phyloP scores from a whole-genome alignment of 2,113 vertebrate species.

The Pampusana beccarii region DNA sequence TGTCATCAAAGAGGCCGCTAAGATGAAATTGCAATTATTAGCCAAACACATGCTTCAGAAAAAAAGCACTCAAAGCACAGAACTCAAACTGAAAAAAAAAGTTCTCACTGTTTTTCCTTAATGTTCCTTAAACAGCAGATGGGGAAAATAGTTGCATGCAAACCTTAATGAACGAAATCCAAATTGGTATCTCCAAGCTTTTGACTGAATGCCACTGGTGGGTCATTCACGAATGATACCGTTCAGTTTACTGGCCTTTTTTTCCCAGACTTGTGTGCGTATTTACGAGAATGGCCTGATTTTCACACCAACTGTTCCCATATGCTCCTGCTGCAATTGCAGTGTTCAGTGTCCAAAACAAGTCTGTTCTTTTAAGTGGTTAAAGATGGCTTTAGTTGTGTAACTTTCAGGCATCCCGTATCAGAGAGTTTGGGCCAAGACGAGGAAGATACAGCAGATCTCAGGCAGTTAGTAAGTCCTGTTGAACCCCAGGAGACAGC shows the following conservation, averaged over 20 bases:
- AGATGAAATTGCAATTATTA: neutral
- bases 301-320: constrained; percentile 20
- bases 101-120: neutral
- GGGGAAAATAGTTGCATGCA: neutral
- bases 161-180: constrained; percentile 4
- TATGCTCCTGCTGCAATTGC: neutral
- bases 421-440: constrained; percentile 18
- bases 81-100: neutral
- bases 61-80: neutral
- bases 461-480: neutral
- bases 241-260: neutral
- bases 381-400: constrained; percentile 46
- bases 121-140: neutral
- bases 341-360: constrained; percentile 17
- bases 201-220: neutral
- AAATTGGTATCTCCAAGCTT: neutral
- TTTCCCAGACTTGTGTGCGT: neutral
- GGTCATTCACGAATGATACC: neutral
- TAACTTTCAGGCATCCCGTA: constrained; percentile 20
- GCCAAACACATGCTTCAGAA: constrained; percentile 6
- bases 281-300: constrained; percentile 2
- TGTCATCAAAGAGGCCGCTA: neutral
- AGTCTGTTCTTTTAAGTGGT: neutral
- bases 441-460: constrained; percentile 48
- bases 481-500: constrained; percentile 22